phyloP scores from a whole-genome alignment of 1,140 invertebrate species.

The Pogonomyrmex barbatus region DNA sequence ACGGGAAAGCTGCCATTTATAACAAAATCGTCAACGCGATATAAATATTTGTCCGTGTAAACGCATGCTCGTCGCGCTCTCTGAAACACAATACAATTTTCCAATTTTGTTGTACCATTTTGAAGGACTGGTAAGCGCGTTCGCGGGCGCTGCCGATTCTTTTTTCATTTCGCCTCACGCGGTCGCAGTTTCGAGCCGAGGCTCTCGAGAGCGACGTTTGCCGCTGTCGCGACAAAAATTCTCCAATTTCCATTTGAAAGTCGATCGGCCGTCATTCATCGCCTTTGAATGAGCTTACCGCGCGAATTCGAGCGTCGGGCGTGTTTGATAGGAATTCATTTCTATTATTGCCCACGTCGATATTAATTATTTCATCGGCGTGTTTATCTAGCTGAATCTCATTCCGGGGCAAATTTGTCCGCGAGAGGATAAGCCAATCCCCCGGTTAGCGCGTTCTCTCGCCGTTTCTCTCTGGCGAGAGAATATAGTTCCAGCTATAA shows the following conservation, averaged over 20 bases:
- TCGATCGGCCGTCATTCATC: conserved; percentile 36
- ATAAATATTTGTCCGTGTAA: conserved; percentile 60
- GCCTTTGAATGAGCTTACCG: conserved; percentile 29
- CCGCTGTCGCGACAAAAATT: conserved; percentile 29
- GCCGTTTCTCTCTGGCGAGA: not conserved
- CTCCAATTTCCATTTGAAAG: conserved; percentile 36
- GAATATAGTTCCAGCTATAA: conserved; percentile 44
- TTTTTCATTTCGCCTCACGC: conserved; percentile 34
- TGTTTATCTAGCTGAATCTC: conserved; percentile 12
- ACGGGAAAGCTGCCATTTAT: conserved; percentile 58
- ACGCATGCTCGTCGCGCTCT: conserved; percentile 38
- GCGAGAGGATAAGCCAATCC: not conserved
- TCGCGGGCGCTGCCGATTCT: conserved; percentile 21
- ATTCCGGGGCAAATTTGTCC: conserved; percentile 13
- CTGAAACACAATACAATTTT: conserved; percentile 64
- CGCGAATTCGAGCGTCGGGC: not conserved
- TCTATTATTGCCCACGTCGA: not conserved
- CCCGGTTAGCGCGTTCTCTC: conserved; percentile 26
- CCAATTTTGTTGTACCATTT: conserved; percentile 60
- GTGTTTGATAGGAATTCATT: not conserved
- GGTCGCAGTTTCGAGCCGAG: conserved; percentile 38
- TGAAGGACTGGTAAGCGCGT: conserved; percentile 12
- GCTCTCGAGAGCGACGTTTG: conserved; percentile 35
- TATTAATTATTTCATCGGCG: conserved; percentile 30
- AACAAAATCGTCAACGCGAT: conserved; percentile 56